phyloP scores from a whole-genome alignment of 2,113 vertebrate species.

The Sphaerodactylus townsendi region DNA sequence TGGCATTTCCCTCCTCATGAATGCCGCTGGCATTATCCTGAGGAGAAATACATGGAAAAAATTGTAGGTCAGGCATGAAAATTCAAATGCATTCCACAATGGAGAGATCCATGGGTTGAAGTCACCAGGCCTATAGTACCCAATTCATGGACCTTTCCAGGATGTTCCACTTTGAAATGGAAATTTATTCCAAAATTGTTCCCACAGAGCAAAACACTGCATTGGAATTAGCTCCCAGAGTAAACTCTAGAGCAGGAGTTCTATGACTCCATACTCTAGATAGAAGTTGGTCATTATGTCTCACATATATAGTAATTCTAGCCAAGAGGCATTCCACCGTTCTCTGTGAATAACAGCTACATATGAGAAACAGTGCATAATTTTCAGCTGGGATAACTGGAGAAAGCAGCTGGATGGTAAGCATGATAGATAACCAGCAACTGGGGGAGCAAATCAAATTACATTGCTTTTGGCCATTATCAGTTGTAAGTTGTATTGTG shows the following conservation, averaged over 20 bases:
- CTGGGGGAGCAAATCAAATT: neutral
- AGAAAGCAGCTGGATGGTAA: conserved; percentile 2
- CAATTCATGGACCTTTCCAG: neutral
- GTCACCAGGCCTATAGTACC: neutral
- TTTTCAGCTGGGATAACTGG: neutral
- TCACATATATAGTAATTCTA: neutral
- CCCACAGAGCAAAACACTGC: neutral
- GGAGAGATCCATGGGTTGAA: neutral
- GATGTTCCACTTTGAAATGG: neutral
- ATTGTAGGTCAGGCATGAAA: neutral
- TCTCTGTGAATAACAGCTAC: neutral
- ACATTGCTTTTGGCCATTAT: neutral
- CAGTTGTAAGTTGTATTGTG: neutral
- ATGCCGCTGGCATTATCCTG: neutral
- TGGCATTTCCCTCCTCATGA: neutral
- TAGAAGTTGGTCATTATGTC: neutral
- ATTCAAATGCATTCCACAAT: neutral
- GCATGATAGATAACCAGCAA: neutral
- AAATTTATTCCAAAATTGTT: neutral
- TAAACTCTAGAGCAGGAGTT: neutral
- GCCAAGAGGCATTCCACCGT: neutral
- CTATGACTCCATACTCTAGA: neutral
- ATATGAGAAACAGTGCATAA: neutral
- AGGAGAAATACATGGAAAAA: neutral
- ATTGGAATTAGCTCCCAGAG: neutral